Percentiles rank a stretch among this genome's conserved stretches.
Conservation (phyloP, 2,113 vertebrate genomes). For the Ahaetulla prasina region DNA sequence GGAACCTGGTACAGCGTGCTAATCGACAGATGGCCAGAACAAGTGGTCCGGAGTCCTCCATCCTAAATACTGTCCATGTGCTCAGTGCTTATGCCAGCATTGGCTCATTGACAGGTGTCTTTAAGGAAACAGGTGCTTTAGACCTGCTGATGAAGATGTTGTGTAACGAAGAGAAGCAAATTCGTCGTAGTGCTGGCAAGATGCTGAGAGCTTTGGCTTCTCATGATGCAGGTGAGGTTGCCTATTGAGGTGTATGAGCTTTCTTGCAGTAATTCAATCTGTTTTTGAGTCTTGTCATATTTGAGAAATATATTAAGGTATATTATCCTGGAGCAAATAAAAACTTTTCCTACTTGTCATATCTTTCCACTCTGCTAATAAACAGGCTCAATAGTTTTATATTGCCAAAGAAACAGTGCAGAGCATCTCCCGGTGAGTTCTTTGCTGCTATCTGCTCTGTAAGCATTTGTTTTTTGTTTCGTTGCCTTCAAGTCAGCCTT, state of each 20-base stretch:
- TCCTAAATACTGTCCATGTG: conserved; percentile 88
- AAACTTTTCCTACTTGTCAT: neutral
- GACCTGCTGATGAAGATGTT: conserved; percentile 89
- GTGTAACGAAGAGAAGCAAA: conserved; percentile 84
- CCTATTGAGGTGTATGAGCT: neutral
- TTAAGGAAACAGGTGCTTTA: conserved; percentile 86
- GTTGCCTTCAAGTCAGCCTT: neutral
- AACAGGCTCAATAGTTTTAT: neutral
- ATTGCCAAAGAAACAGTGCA: neutral
- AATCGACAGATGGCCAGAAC: conserved; percentile 79
- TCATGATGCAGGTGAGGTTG: conserved; percentile 81
- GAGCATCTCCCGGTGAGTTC: neutral
- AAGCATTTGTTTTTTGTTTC: neutral
- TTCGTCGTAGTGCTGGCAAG: conserved; percentile 84
- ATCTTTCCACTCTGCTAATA: neutral
- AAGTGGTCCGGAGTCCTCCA: conserved; percentile 68
- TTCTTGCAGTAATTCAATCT: neutral
- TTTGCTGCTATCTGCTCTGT: neutral
- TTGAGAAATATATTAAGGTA: neutral
- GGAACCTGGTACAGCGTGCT: conserved; percentile 83
- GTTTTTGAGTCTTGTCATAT: neutral
- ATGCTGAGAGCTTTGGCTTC: conserved; percentile 89
- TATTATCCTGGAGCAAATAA: neutral
- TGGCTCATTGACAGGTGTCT: conserved; percentile 83
- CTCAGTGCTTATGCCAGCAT: conserved; percentile 92